These are phyloP conservation scores for Thereva nobilitata DNA, from an alignment of 2,888 invertebrate species.

Conservation along the genomic window DNA sequence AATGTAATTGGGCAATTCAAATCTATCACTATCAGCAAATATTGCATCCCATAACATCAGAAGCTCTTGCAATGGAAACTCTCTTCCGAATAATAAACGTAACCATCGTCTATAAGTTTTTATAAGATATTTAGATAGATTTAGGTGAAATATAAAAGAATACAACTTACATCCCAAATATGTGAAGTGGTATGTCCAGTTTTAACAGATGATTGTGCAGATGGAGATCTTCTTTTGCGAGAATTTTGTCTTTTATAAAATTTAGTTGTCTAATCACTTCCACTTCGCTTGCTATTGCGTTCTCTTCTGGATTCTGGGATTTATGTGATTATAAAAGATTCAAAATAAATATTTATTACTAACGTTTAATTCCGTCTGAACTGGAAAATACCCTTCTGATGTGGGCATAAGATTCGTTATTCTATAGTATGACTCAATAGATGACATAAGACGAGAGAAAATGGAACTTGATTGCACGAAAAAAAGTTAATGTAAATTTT, in stretches of 20 bases:
- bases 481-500: not conserved
- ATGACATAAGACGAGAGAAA: slow-evolving; percentile 67
- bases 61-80: slow-evolving; percentile 77
- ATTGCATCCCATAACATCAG: slow-evolving; percentile 82
- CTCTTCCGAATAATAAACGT: slow-evolving; percentile 79
- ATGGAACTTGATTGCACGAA: slow-evolving; percentile 59
- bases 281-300: slow-evolving; percentile 52
- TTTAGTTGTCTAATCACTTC: slow-evolving; percentile 68
- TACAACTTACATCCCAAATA: slow-evolving; percentile 79
- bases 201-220: slow-evolving; percentile 68
- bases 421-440: slow-evolving; percentile 67
- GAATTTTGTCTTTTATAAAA: slow-evolving; percentile 65
- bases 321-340: not conserved
- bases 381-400: slow-evolving; percentile 60
- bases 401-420: slow-evolving; percentile 63
- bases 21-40: slow-evolving; percentile 69
- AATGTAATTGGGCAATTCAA: slow-evolving; percentile 67
- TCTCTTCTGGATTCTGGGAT: slow-evolving; percentile 34
- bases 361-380: slow-evolving; percentile 42
- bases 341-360: not conserved
- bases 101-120: slow-evolving; percentile 73
- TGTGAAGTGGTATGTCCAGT: slow-evolving; percentile 78
- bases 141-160: not conserved
- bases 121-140: not conserved
- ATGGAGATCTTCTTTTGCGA: slow-evolving; percentile 67